A percentile compares a stretch with the other conserved stretches of the same genome.
Evolutionary conservation across 2,113 vertebrate species (phyloP).

Genomic region (Lophotis ruficrista): DNA sequence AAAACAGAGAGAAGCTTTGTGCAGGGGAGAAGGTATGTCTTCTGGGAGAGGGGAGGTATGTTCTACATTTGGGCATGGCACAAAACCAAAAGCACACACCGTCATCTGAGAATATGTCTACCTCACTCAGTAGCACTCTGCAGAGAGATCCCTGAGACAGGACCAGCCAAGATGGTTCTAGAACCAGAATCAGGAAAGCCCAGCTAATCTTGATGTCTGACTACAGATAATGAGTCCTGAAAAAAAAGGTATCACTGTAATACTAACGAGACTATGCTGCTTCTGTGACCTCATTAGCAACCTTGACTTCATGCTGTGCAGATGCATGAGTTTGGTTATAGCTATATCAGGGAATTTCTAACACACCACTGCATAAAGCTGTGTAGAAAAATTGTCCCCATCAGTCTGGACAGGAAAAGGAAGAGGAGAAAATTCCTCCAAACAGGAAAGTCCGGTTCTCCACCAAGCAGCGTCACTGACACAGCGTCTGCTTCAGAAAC

Average conservation of each 20-base stretch:
- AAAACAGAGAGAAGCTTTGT: background rate
- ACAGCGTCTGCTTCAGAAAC: background rate
- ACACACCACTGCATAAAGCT: background rate
- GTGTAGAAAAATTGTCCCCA: background rate
- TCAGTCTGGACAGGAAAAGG: background rate
- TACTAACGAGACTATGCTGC: background rate
- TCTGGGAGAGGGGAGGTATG: background rate
- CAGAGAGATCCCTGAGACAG: background rate
- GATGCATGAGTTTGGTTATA: background rate
- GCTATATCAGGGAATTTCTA: background rate
- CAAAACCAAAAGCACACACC: background rate
- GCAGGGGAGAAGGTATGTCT: background rate
- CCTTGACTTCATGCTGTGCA: background rate
- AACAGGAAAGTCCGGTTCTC: background rate
- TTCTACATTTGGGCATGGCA: background rate
- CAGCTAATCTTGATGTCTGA: background rate
- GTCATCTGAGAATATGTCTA: background rate
- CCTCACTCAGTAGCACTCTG: background rate
- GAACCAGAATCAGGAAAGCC: background rate
- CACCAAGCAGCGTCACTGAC: background rate
- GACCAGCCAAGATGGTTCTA: background rate
- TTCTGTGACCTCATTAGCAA: background rate
- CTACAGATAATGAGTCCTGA: background rate
- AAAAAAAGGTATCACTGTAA: background rate
- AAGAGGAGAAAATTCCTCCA: background rate